Percentiles rank a stretch among this genome's conserved stretches.
phyloP scores from a whole-genome alignment of 1,140 invertebrate genomes.

The Branchinecta lindahli region DNA sequence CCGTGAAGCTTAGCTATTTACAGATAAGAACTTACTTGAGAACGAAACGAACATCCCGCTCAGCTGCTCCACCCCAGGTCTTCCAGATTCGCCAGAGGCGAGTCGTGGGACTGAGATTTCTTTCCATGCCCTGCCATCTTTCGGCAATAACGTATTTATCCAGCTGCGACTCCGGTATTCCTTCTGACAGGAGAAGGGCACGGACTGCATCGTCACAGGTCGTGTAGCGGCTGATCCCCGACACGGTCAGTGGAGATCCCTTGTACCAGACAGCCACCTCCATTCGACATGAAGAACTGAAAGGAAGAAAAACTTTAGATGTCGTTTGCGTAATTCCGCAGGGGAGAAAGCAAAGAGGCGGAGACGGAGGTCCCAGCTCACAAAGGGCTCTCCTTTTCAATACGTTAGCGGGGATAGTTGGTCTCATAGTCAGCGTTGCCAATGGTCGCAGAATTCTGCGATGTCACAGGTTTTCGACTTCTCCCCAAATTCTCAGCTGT shows the following conservation, averaged over 20 bases:
- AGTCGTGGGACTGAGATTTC: neutral
- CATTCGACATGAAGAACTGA: neutral
- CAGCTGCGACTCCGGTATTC: neutral
- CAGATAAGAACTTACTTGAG: neutral
- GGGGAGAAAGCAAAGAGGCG: too few species aligned
- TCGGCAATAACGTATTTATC: neutral
- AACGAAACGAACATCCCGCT: neutral
- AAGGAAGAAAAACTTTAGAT: too few species aligned
- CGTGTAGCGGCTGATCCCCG: neutral
- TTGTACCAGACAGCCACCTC: slow-evolving; percentile 2
- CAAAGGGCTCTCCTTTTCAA: too few species aligned
- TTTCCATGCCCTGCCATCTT: neutral
- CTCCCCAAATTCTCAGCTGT: too few species aligned
- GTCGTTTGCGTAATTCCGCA: too few species aligned
- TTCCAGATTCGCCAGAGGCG: slow-evolving; percentile 5
- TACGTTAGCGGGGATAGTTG: too few species aligned
- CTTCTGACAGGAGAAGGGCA: neutral
- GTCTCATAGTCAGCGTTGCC: too few species aligned
- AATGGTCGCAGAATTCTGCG: too few species aligned
- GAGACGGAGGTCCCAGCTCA: too few species aligned
- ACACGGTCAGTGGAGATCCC: neutral
- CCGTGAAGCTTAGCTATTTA: too few species aligned
- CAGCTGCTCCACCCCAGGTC: slow-evolving; percentile 4
- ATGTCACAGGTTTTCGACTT: too few species aligned
- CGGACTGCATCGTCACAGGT: neutral